Evolutionary conservation across 2,797 vertebrate species (phyloP).

Genomic region (Picus viridis): DNA sequence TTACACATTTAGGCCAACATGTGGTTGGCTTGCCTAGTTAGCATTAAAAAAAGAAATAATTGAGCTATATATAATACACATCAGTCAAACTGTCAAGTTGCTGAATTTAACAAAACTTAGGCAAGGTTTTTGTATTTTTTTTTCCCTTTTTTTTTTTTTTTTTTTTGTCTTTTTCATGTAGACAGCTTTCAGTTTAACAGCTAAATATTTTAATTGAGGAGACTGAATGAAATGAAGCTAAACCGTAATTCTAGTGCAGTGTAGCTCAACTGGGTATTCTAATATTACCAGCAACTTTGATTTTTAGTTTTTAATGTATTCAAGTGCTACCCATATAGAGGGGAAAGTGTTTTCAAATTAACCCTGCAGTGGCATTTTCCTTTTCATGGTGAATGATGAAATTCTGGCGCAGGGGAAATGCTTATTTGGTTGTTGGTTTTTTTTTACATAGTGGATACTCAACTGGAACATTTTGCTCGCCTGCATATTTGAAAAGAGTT

Average conservation of each 20-base stretch:
- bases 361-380: constrained; percentile 43
- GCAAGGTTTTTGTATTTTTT: constrained; percentile 66
- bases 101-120: constrained; percentile 79
- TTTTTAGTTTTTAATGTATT: constrained; percentile 47
- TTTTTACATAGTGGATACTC: constrained; percentile 52
- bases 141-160: neutral
- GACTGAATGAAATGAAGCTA: constrained; percentile 69
- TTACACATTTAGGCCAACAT: constrained; percentile 76
- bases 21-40: constrained; percentile 81
- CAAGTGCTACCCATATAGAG: constrained; percentile 70
- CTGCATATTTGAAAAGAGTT: constrained; percentile 61
- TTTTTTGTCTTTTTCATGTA: constrained; percentile 70
- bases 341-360: constrained; percentile 51
- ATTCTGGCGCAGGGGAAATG: constrained; percentile 48
- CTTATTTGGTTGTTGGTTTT: constrained; percentile 10
- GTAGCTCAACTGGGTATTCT: constrained; percentile 65
- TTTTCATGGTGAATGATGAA: constrained; percentile 33
- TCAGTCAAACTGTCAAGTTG: constrained; percentile 81
- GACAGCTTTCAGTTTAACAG: constrained; percentile 75
- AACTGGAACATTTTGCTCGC: constrained; percentile 47
- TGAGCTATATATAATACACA: constrained; percentile 82
- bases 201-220: constrained; percentile 76
- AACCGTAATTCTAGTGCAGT: constrained; percentile 70
- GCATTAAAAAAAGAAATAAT: constrained; percentile 85
- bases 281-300: constrained; percentile 62